Evolutionary conservation across 2,888 invertebrate genomes (phyloP).

Genomic region (Sminthurides aquaticus): DNA sequence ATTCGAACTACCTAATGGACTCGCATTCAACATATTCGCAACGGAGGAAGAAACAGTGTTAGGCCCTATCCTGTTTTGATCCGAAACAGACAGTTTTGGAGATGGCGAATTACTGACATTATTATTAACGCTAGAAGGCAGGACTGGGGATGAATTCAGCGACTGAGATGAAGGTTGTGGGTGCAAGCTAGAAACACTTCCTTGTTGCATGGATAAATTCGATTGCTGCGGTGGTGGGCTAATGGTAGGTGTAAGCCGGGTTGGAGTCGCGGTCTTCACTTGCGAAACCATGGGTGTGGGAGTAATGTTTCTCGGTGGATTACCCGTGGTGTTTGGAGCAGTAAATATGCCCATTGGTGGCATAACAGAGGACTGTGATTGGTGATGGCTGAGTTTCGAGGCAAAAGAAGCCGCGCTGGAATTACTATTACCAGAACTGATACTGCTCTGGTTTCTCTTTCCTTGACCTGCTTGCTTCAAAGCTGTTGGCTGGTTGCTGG

Average conservation of each 20-base stretch:
- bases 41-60: neutral
- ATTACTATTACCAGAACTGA: constrained; percentile 6
- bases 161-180: constrained; percentile 5
- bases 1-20: neutral
- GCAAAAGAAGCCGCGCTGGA: constrained; percentile 29
- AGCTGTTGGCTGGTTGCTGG: constrained; percentile 7
- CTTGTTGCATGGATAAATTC: neutral
- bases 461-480: constrained; percentile 19
- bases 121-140: neutral
- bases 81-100: neutral
- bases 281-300: constrained; percentile 17
- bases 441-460: constrained; percentile 20
- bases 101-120: neutral
- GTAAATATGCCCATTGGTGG: constrained; percentile 4
- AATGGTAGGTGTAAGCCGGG: constrained; percentile 18
- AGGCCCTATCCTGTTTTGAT: neutral
- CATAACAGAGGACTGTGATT: constrained; percentile 4
- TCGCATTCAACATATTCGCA: neutral
- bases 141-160: constrained; percentile 9
- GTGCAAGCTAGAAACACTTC: neutral
- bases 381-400: constrained; percentile 30
- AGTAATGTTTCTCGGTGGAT: constrained; percentile 22
- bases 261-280: constrained; percentile 22
- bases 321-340: neutral
- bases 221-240: constrained; percentile 18